Conservation (phyloP, 2,797 vertebrate genomes). For the Rhinogobio ventralis region DNA sequence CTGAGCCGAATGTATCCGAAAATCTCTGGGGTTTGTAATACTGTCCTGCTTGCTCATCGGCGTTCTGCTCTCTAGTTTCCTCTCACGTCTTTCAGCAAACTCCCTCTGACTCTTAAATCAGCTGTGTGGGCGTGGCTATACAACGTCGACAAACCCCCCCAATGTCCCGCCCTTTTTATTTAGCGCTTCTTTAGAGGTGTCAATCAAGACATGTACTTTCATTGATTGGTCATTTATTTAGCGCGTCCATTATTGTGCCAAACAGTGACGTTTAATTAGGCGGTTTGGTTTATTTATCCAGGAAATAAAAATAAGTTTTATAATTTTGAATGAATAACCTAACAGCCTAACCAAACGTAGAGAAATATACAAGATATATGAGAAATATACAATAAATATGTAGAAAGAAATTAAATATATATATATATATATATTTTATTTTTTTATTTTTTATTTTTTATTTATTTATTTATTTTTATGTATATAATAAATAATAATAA, state of each 20-base stretch:
- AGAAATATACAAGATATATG: neutral
- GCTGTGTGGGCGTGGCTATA: constrained; percentile 56
- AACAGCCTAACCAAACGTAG: no score
- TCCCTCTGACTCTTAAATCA: constrained; percentile 43
- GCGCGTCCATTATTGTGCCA: neutral
- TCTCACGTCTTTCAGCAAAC: constrained; percentile 13
- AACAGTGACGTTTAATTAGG: no score
- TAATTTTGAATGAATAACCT: neutral
- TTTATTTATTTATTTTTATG: no score
- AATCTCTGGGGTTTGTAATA: constrained; percentile 5
- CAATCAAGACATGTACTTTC: constrained; percentile 18
- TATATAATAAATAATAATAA: no score
- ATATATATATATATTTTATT: no score
- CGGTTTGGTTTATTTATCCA: neutral
- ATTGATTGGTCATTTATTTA: constrained; percentile 62
- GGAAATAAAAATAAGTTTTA: neutral
- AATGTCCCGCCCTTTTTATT: constrained; percentile 29
- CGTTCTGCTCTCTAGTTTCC: constrained; percentile 10
- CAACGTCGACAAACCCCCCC: neutral
- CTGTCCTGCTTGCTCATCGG: constrained; percentile 42
- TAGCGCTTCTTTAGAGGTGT: neutral
- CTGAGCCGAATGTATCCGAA: constrained; percentile 22
- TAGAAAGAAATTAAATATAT: neutral
- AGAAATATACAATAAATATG: neutral
- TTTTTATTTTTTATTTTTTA: no score